A percentile compares a stretch with the other conserved stretches of the same genome.
These are phyloP conservation scores for Ephydatia muelleri DNA, from an alignment of 37 sponge, comb jelly and placozoan species.

Conservation along the genomic window DNA sequence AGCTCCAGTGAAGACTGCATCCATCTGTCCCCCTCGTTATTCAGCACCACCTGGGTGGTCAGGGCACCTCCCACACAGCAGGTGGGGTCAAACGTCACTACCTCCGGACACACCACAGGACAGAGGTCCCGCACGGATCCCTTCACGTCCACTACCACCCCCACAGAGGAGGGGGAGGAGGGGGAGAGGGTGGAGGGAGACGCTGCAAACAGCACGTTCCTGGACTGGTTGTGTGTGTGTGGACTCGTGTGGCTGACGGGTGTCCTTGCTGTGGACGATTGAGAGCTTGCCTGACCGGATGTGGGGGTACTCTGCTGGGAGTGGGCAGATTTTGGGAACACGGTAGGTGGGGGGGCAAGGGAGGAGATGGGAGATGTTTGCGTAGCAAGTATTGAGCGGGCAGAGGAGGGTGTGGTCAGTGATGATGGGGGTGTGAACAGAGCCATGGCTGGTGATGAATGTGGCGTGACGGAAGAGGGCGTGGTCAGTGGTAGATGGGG, in stretches of 20 bases:
- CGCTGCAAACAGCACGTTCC: not conserved
- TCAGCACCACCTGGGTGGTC: slow-evolving; percentile 20
- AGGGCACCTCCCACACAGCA: slow-evolving; percentile 40
- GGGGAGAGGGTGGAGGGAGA: slow-evolving; percentile 8
- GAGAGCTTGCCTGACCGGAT: not conserved
- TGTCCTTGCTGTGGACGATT: not conserved
- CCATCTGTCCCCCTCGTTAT: slow-evolving; percentile 49
- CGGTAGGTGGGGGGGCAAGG: not conserved
- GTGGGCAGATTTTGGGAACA: not conserved
- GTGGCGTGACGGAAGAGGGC: not conserved
- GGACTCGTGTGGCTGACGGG: not conserved
- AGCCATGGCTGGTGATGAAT: not conserved
- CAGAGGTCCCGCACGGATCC: not conserved
- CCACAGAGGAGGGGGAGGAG: slow-evolving; percentile 8
- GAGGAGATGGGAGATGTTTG: too few relatives aligned
- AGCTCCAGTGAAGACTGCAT: slow-evolving; percentile 35
- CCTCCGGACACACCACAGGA: slow-evolving; percentile 9
- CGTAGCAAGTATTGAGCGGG: not conserved
- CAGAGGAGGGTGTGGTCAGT: not conserved
- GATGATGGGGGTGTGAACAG: not conserved
- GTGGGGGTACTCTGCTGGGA: too few relatives aligned
- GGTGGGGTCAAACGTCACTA: not conserved
- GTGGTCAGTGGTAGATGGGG: too few relatives aligned
- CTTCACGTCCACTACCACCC: not conserved
- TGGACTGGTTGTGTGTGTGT: not conserved